Conservation (phyloP, 2,797 vertebrate genomes). For the Perdix hodgsoniae region DNA sequence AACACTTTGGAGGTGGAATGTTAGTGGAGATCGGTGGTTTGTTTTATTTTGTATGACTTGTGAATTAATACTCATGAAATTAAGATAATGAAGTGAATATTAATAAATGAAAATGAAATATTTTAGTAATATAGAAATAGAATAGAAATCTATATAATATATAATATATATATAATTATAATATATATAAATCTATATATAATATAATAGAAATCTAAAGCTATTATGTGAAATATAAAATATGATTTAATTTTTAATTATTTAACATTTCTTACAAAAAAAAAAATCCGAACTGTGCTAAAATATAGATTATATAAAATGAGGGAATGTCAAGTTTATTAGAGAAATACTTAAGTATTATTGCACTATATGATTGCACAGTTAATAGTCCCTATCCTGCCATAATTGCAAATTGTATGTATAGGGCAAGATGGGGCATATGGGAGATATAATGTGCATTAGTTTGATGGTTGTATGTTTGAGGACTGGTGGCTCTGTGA, state of each 20-base stretch:
- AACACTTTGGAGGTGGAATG: background rate
- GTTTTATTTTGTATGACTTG: background rate
- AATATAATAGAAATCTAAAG: background rate
- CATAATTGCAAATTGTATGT: background rate
- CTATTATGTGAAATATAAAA: background rate
- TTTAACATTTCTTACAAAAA: background rate
- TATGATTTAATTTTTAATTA: background rate
- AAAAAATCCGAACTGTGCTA: background rate
- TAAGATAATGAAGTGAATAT: background rate
- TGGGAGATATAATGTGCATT: background rate
- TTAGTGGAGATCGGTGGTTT: background rate
- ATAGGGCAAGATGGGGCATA: background rate
- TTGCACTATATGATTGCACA: background rate
- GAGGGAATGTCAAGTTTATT: background rate
- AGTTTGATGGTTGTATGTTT: background rate
- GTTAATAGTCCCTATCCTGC: background rate
- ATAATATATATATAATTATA: no score
- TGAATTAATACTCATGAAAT: background rate
- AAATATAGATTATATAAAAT: background rate
- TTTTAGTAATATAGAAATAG: no score
- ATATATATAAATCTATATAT: no score
- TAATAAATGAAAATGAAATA: background rate
- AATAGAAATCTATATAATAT: no score
- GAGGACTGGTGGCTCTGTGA: background rate
- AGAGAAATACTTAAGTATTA: background rate